A percentile compares a stretch with the other conserved stretches of the same genome.
These are phyloP conservation scores for Pemphredon lugubris DNA, from an alignment of 2,888 invertebrate genomes.

Conservation along the genomic window DNA sequence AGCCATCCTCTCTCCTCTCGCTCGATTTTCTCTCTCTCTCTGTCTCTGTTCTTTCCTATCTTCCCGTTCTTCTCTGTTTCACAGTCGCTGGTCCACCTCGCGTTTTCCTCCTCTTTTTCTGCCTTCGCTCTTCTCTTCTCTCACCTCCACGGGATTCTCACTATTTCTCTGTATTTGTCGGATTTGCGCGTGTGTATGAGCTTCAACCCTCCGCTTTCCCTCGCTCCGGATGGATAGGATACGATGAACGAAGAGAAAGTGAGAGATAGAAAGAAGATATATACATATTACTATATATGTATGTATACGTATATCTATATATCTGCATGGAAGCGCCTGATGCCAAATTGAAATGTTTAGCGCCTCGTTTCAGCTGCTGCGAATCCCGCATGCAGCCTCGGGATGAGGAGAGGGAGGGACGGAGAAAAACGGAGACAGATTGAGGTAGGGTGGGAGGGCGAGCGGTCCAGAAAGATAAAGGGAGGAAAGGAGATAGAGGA, in stretches of 20 bases:
- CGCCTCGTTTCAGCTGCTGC: conserved; percentile 75
- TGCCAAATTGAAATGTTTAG: conserved; percentile 82
- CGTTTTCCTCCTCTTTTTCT: conserved; percentile 15
- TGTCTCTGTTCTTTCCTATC: conserved; percentile 37
- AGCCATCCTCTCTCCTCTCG: conserved; percentile 67
- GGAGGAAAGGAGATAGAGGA: conserved; percentile 20
- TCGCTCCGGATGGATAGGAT: conserved; percentile 50
- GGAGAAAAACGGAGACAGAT: conserved; percentile 18
- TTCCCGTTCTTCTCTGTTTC: conserved; percentile 40
- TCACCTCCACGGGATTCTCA: conserved; percentile 23
- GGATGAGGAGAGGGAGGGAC: conserved; percentile 21
- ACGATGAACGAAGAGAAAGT: conserved; percentile 15
- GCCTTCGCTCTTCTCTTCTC: conserved; percentile 19
- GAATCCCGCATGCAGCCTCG: conserved; percentile 62
- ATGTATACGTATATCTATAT: conserved; percentile 10
- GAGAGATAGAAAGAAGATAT: background rate
- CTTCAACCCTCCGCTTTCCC: conserved; percentile 33
- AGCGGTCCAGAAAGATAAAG: conserved; percentile 26
- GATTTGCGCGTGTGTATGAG: background rate
- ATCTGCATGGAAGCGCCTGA: conserved; percentile 56
- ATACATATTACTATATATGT: conserved; percentile 15
- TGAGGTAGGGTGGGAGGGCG: conserved; percentile 21
- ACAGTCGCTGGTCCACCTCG: conserved; percentile 13
- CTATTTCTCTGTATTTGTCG: background rate
- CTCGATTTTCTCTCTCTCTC: conserved; percentile 51